Conservation (phyloP, 2,797 vertebrate species). For the Eulemur mongoz region DNA sequence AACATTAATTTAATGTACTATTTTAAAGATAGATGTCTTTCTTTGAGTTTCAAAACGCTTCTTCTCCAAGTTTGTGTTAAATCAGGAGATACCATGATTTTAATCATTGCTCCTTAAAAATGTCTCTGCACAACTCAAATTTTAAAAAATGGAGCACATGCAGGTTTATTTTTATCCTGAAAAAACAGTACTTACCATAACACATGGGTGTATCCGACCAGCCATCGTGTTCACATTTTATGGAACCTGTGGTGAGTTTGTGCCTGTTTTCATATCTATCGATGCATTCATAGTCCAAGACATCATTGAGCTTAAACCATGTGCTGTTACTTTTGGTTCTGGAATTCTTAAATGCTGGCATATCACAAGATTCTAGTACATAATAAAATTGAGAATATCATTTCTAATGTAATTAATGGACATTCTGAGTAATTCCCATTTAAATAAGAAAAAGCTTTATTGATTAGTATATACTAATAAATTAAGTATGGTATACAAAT, state of each 20-base stretch:
- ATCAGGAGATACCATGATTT: not conserved
- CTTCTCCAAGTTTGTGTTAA: not conserved
- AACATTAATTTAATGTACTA: not conserved
- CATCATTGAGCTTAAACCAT: slow-evolving; percentile 69
- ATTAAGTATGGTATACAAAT: not conserved
- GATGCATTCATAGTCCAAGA: slow-evolving; percentile 76
- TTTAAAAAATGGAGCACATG: not conserved
- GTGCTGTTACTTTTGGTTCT: not conserved
- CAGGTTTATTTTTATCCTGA: not conserved
- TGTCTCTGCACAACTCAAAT: not conserved
- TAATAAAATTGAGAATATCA: not conserved
- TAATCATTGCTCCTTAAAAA: not conserved
- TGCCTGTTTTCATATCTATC: slow-evolving; percentile 68
- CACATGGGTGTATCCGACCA: slow-evolving; percentile 75
- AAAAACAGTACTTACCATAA: slow-evolving; percentile 51
- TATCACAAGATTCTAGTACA: slow-evolving; percentile 77
- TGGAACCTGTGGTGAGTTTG: not conserved
- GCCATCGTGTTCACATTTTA: slow-evolving; percentile 59
- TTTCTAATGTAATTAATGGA: not conserved
- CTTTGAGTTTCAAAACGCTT: not conserved
- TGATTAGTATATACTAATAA: not conserved
- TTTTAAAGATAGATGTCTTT: not conserved
- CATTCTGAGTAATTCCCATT: accelerated
- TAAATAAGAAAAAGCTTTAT: not conserved
- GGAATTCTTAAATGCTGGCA: not conserved